Evolutionary conservation across 2,888 invertebrate genomes (phyloP).

Genomic region (Anodontia alba): DNA sequence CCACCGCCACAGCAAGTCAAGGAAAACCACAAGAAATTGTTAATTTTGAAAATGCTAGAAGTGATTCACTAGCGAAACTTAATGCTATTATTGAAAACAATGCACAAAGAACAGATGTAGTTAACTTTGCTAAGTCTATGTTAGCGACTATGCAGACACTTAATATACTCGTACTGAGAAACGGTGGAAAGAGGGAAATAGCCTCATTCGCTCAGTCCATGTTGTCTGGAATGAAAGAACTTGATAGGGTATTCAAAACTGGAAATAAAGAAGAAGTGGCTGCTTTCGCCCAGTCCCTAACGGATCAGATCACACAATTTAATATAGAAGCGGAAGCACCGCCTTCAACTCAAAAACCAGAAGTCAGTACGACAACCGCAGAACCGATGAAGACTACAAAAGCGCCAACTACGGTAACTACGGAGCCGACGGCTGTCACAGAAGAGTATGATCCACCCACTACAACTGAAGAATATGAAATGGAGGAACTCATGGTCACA

Average conservation of each 20-base stretch:
- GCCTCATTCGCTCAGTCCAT: background rate
- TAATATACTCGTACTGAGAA: background rate
- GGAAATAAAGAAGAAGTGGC: background rate
- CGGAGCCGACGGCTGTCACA: background rate
- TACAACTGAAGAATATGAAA: background rate
- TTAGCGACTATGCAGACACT: background rate
- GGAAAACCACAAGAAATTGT: background rate
- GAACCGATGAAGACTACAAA: background rate
- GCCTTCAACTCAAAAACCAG: background rate
- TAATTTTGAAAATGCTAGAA: background rate
- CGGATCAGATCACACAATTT: background rate
- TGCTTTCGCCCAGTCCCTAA: background rate
- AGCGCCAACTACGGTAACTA: background rate
- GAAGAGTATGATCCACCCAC: background rate
- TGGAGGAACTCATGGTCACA: background rate
- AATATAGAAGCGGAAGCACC: background rate
- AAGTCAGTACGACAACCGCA: background rate
- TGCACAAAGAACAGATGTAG: background rate
- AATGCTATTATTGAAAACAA: background rate
- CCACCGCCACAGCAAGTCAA: too few relatives aligned
- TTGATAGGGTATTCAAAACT: background rate
- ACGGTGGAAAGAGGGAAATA: background rate
- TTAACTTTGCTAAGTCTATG: background rate
- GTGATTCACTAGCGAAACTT: background rate
- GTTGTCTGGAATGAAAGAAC: background rate